phyloP scores from a whole-genome alignment of 1,140 invertebrate genomes.

The Platyura marginata region DNA sequence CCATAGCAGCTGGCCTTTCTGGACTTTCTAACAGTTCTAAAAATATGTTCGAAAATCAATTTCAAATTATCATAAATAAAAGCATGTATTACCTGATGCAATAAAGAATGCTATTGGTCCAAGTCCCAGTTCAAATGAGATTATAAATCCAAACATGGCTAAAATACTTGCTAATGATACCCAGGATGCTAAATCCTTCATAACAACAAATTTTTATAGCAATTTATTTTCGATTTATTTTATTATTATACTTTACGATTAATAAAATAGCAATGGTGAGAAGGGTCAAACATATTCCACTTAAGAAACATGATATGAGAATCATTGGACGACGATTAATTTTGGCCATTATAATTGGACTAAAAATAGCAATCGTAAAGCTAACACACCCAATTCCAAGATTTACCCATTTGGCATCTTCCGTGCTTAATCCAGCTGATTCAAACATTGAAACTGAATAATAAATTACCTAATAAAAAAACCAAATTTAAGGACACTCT shows the following conservation, averaged over 20 bases:
- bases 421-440: constrained; percentile 29
- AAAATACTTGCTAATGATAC: constrained; percentile 55
- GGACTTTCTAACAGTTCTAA: constrained; percentile 77
- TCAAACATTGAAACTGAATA: constrained; percentile 46
- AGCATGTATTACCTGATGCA: constrained; percentile 28
- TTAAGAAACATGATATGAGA: constrained; percentile 27
- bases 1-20: constrained; percentile 66
- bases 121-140: constrained; percentile 65
- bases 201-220: too few species aligned
- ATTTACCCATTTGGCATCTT: constrained; percentile 36
- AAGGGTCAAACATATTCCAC: constrained; percentile 26
- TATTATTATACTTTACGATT: constrained; percentile 27
- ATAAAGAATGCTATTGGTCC: constrained; percentile 82
- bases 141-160: constrained; percentile 54
- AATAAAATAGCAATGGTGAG: constrained; percentile 28
- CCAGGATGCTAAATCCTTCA: constrained; percentile 34
- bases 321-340: constrained; percentile 30
- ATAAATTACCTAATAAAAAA: too few species aligned
- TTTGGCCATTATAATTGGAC: constrained; percentile 30
- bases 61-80: constrained; percentile 11
- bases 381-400: constrained; percentile 44
- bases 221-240: constrained; percentile 5
- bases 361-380: constrained; percentile 35
- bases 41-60: constrained; percentile 5
- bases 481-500: background rate